Conservation (phyloP, 2,113 vertebrate genomes). For the Egretta garzetta region DNA sequence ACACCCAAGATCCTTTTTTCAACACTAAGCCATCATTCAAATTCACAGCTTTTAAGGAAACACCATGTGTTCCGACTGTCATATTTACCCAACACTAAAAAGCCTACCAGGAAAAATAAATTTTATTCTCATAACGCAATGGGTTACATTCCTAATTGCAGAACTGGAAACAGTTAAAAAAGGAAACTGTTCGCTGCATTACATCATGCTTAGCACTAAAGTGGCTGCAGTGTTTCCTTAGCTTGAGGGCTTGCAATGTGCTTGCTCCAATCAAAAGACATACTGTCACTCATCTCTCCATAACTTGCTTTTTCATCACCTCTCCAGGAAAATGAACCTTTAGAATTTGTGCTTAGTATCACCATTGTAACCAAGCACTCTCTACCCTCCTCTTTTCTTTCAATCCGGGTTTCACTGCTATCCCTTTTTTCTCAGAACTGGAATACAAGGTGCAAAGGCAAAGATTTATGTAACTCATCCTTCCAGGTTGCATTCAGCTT, state of each 20-base stretch:
- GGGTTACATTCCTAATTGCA: background rate
- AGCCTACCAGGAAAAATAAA: slow-evolving; percentile 15
- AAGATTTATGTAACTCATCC: background rate
- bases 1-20: slow-evolving; percentile 2
- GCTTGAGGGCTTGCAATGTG: background rate
- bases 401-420: background rate
- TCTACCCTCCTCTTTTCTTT: background rate
- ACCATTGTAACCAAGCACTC: rapidly evolving
- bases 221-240: background rate
- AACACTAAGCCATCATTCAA: slow-evolving; percentile 2
- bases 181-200: background rate
- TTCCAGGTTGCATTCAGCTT: background rate
- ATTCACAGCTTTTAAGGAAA: slow-evolving; percentile 59
- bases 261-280: background rate
- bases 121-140: background rate
- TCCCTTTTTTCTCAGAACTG: background rate
- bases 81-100: slow-evolving; percentile 28
- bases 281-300: background rate
- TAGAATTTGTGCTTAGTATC: background rate
- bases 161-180: slow-evolving; percentile 27
- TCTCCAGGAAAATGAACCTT: background rate
- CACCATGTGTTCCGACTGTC: slow-evolving; percentile 31
- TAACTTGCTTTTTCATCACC: background rate
- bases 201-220: background rate
- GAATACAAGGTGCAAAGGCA: background rate